These are phyloP conservation scores for Zapus hudsonius DNA, from an alignment of 2,113 vertebrate genomes.

Conservation along the genomic window DNA sequence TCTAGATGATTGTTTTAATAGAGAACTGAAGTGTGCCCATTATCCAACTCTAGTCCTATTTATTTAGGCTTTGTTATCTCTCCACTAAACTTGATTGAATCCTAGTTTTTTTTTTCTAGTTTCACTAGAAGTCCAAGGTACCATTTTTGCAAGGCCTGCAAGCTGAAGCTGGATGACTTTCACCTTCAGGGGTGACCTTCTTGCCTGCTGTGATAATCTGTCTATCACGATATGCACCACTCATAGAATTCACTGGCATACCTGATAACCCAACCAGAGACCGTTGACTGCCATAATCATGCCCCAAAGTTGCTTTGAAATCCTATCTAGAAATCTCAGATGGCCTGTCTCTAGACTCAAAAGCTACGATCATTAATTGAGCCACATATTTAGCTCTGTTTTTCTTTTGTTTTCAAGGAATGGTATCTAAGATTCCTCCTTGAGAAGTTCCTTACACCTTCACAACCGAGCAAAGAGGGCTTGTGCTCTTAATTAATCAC, in stretches of 20 bases:
- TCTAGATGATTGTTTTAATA: not conserved
- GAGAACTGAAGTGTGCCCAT: not conserved
- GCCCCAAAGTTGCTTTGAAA: not conserved
- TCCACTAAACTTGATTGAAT: not conserved
- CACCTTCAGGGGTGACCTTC: not conserved
- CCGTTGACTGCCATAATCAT: no score
- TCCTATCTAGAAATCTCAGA: not conserved
- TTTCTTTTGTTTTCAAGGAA: not conserved
- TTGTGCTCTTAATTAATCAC: not conserved
- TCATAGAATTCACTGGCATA: not conserved
- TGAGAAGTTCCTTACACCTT: not conserved
- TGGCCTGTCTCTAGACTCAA: not conserved
- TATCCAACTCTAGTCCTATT: not conserved
- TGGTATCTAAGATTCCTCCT: not conserved
- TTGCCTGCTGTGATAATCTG: not conserved
- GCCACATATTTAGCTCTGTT: not conserved
- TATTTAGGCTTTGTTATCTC: not conserved
- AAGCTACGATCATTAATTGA: not conserved
- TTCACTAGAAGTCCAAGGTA: not conserved
- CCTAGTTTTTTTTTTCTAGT: not conserved
- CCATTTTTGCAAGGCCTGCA: not conserved
- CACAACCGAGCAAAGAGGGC: not conserved
- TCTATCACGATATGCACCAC: not conserved
- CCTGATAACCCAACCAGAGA: not conserved
- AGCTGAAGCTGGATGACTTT: not conserved